Base-by-base conservation (phyloP, 2,888 invertebrate species). In the Minunthozetes semirufus region DNA sequence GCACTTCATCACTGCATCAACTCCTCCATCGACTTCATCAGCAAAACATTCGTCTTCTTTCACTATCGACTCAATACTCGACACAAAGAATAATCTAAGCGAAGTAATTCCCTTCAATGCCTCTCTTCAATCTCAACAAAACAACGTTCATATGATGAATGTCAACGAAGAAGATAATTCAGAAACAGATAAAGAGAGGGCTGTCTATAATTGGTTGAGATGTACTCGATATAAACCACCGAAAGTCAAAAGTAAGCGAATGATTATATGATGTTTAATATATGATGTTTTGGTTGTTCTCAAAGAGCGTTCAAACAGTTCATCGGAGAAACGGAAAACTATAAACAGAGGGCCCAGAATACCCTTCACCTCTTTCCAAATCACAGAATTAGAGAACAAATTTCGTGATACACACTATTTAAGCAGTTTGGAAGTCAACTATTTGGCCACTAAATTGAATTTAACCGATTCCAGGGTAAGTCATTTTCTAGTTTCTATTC, bases 291-390 rank as follows among this genome's bases (percentile, higher is more conserved):
- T 66, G 29, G 33, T 15, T 22, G 4, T 1, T 33, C 0, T 17
- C 17, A 70, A 42, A 68, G 70, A 70, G 46, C 33, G 46, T 2
- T 2, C 46, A 15, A 72, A 29, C 33, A 17, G 15, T n/a, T 9
- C 22, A n/a, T 33, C 38, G 15, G 53, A 38, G 6, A 63, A 53
- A 29, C 59, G 72, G 2, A 75, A 73, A 38, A 8, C 76, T 22
- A 50, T 72, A 19, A 77, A 77, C 46, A 71, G 78, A 50, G 76
- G 77, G 11, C 89, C 89, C 61, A 84, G 90, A 71, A 90, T 90
- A 80, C 90, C 90, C 2, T 90, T 90, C 82, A 88, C 89, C 13
- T 86, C 86, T 3, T 85, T 87, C 75, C 90, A 90, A 83, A 85
- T 90, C 42, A 84, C 87, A 15, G 85, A 88, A 76, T 81, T 90